These are phyloP conservation scores for Euschistus heros DNA, from an alignment of 1,140 invertebrate species.

Conservation along the genomic window DNA sequence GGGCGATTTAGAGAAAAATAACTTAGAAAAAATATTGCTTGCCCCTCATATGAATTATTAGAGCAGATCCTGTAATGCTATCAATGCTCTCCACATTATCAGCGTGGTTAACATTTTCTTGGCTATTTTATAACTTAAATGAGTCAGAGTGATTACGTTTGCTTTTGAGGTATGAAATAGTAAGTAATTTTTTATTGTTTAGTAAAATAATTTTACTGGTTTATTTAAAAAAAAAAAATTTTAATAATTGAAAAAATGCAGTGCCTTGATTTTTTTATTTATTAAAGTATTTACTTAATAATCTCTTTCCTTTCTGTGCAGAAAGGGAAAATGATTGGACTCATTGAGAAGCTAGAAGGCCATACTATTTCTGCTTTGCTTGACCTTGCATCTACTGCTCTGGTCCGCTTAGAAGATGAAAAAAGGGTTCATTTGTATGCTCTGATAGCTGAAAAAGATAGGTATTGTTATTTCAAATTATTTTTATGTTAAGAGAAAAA, in stretches of 20 bases:
- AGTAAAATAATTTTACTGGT: not conserved
- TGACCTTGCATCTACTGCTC: not conserved
- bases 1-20: no score
- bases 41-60: no score
- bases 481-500: no score
- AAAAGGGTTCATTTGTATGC: not conserved
- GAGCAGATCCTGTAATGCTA: no score
- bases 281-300: no score
- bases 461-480: not conserved
- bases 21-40: no score
- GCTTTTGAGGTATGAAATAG: no score
- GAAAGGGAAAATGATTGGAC: not conserved
- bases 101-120: no score
- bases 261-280: not conserved
- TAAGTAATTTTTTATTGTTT: no score
- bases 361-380: not conserved
- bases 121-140: no score
- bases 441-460: not conserved
- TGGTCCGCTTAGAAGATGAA: slow-evolving; percentile 1
- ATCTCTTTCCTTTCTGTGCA: not conserved
- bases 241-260: not conserved
- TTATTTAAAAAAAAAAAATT: not conserved
- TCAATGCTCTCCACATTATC: no score
- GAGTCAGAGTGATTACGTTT: no score
- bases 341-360: not conserved